Conservation (phyloP, 2,113 vertebrate species). For the Rhodinocichla rosea region DNA sequence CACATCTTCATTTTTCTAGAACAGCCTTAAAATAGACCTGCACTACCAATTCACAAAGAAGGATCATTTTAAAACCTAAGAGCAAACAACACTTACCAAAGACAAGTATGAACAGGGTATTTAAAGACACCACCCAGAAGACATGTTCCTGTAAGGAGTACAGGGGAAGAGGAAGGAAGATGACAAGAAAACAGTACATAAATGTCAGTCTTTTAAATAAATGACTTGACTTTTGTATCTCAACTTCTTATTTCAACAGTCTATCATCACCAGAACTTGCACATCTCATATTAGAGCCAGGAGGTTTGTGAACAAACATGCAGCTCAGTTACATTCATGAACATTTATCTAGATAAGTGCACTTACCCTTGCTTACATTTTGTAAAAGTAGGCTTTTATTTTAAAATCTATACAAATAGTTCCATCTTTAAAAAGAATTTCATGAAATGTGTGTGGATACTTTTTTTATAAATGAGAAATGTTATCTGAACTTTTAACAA, state of each 20-base stretch:
- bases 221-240: neutral
- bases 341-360: neutral
- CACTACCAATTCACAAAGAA: neutral
- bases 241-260: neutral
- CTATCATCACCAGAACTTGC: neutral
- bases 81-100: slow-evolving; percentile 83
- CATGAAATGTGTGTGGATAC: neutral
- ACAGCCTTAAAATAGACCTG: neutral
- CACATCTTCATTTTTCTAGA: neutral
- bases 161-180: neutral
- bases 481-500: neutral
- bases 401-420: neutral
- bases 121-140: slow-evolving; percentile 98
- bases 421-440: neutral
- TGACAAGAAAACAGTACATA: neutral
- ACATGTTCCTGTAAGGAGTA: slow-evolving; percentile 85
- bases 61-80: neutral
- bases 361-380: neutral
- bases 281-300: neutral
- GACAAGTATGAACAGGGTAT: slow-evolving; percentile 95
- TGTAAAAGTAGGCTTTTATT: neutral
- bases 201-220: neutral
- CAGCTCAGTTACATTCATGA: neutral
- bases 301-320: neutral
- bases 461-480: neutral